A percentile compares a stretch with the other conserved stretches of the same genome.
phyloP scores from a whole-genome alignment of 2,797 vertebrate genomes.

The Rhodeus uyekii region DNA sequence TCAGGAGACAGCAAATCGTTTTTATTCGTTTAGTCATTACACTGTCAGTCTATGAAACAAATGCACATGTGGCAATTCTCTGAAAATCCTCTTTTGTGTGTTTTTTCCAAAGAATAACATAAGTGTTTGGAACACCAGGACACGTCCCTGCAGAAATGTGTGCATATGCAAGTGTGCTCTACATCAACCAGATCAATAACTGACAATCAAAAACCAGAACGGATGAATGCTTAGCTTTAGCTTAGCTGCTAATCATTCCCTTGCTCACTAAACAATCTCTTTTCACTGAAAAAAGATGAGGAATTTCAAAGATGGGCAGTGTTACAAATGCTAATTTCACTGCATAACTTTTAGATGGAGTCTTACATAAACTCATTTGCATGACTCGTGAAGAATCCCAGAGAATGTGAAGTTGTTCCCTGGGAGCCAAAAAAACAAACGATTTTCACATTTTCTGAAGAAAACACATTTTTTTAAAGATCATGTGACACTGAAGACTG shows the following conservation, averaged over 20 bases:
- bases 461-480: neutral
- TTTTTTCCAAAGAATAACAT: neutral
- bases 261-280: neutral
- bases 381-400: neutral
- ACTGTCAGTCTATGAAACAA: neutral
- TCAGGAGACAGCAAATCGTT: too few relatives aligned
- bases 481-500: too few relatives aligned
- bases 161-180: too few relatives aligned
- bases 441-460: neutral
- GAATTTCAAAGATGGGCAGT: neutral
- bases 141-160: too few relatives aligned
- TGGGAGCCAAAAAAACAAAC: neutral
- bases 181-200: too few relatives aligned
- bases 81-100: neutral
- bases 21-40: too few relatives aligned
- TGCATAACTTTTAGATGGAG: neutral
- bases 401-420: neutral
- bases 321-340: neutral
- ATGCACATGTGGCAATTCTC: neutral
- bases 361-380: constrained; percentile 9
- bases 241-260: neutral
- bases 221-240: neutral
- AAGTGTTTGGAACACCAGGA: neutral
- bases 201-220: neutral
- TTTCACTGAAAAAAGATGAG: neutral